Base-by-base conservation (phyloP, 1,140 invertebrate genomes). In the Nephotettix cincticeps region DNA sequence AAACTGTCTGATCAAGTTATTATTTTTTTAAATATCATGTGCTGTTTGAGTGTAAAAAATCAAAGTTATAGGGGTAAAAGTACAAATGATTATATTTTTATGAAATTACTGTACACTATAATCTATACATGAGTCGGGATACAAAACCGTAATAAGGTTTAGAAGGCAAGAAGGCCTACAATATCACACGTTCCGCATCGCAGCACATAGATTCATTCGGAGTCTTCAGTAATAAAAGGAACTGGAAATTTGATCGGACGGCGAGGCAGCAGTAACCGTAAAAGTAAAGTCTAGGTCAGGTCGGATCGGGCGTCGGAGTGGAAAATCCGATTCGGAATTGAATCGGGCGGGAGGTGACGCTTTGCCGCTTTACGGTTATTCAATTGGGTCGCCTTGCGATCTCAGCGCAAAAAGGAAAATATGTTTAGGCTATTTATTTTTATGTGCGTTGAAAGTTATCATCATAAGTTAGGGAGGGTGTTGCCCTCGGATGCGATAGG, bases 391-490 rank as follows among this genome's bases (percentile, higher is more conserved):
- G 56, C 23, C 56, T 1, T 23, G 56, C 56, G 56, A 61, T 61
- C 56, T 61, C 56, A 61, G 56, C 56, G 47, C 47, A 51, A 61
- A 43, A 73, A 72, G 56, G 58, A 43, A 25, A 70, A 70, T 70
- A 73, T 72, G 71, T 72, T 72, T 56, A 71, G 68, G 69, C 72
- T 73, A 74, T 75, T 74, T 74, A 72, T 74, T 75, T 75, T 75
- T 75, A 74, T 74, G 72, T 70, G 29, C 67, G 63, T 23, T 28
- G 67, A 69, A 71, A 73, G 74, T 75, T 73, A 75, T 75, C 74
- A 75, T 68, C 74, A 75, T 75, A 72, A 72, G 67, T 66, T 61
- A 43, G 23, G 17, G 29, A 19, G 63, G 19, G 17, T n/a, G n/a
- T n/a, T n/a, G n/a, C 11, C 28, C 32, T n/a, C 30, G n/a, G 32